Evolutionary conservation across 2,888 invertebrate genomes (phyloP).

Genomic region (Noctua fimbriata): DNA sequence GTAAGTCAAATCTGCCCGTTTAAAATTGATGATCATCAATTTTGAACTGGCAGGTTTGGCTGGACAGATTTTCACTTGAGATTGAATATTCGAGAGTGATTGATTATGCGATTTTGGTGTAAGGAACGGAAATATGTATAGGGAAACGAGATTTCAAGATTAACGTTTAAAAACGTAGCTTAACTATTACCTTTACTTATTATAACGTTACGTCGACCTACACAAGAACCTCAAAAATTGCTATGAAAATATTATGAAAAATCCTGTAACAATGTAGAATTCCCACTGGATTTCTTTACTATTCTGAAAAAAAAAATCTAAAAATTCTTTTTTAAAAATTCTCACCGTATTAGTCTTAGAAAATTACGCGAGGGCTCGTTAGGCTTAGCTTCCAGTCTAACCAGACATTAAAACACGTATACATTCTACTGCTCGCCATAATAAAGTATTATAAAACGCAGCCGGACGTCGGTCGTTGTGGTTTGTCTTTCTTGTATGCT

Average conservation of each 20-base stretch:
- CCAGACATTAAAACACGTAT: slow-evolving; percentile 1
- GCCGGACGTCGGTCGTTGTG: slow-evolving; percentile 32
- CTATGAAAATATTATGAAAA: no score
- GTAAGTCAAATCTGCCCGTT: not conserved
- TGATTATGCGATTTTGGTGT: not conserved
- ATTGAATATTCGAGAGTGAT: slow-evolving; percentile 13
- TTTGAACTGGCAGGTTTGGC: not conserved
- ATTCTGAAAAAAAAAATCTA: not conserved
- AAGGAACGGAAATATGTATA: not conserved
- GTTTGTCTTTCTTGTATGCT: slow-evolving; percentile 38
- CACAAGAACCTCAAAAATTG: no score
- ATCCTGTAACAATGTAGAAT: not conserved
- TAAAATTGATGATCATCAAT: not conserved
- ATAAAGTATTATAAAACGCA: slow-evolving; percentile 9
- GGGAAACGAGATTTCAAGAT: not conserved
- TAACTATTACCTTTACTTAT: no score
- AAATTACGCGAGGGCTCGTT: slow-evolving; percentile 12
- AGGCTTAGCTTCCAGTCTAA: slow-evolving; percentile 12
- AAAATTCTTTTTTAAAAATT: not conserved
- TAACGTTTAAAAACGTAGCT: not conserved
- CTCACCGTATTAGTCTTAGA: slow-evolving; percentile 2
- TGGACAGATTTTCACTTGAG: not conserved
- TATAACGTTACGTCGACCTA: no score
- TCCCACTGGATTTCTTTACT: not conserved
- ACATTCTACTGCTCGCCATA: slow-evolving; percentile 13